Evolutionary conservation across 2,113 vertebrate genomes (phyloP).

Genomic region (Oreocharis arfaki): DNA sequence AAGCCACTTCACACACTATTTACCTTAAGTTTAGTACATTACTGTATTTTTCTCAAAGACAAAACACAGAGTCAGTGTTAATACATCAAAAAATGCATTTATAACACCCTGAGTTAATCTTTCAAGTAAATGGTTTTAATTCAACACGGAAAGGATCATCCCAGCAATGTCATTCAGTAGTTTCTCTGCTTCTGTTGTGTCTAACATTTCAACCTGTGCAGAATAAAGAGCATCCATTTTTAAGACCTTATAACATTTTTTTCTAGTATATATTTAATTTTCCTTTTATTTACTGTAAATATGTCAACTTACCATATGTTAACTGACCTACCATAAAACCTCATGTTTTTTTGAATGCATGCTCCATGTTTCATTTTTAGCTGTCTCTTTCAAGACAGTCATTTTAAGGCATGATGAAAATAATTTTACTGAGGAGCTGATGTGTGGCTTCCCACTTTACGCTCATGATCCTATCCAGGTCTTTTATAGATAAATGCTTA

Average conservation of each 20-base stretch:
- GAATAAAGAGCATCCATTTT: not conserved
- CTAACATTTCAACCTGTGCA: not conserved
- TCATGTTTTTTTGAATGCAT: not conserved
- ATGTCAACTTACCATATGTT: not conserved
- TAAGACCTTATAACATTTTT: not conserved
- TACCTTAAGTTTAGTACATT: not conserved
- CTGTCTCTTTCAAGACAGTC: not conserved
- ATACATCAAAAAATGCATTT: not conserved
- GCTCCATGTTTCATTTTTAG: not conserved
- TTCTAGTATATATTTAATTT: not conserved
- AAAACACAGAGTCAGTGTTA: not conserved
- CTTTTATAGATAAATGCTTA: not conserved
- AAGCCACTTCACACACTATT: conserved; percentile 12
- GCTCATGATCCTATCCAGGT: not conserved
- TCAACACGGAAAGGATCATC: not conserved
- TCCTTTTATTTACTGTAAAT: not conserved
- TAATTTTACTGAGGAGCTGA: not conserved
- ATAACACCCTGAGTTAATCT: not conserved
- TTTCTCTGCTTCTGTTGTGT: not conserved
- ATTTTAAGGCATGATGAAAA: not conserved
- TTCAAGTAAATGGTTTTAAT: not conserved
- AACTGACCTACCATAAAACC: not conserved
- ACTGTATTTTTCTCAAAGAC: not conserved
- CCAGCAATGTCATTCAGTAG: not conserved
- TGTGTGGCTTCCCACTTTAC: not conserved